phyloP scores from a whole-genome alignment of 2,888 invertebrate species.

The Volucella bombylans region DNA sequence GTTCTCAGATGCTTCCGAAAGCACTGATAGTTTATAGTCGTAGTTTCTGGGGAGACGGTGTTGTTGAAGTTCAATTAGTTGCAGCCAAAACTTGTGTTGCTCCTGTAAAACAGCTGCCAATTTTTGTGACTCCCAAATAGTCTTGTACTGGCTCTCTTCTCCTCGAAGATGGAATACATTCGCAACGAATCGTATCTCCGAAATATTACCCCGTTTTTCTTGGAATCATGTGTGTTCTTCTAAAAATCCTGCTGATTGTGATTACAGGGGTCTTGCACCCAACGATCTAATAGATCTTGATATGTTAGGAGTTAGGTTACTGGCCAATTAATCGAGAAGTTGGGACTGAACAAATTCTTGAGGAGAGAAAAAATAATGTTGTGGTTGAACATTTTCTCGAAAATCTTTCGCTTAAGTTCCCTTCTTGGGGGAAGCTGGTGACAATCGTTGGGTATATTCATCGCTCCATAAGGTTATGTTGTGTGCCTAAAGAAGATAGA shows the following conservation, averaged over 20 bases:
- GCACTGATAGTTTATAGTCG: too few relatives aligned
- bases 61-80: too few relatives aligned
- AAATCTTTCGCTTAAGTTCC: too few relatives aligned
- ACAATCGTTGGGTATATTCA: too few relatives aligned
- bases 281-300: constrained; percentile 21
- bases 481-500: too few relatives aligned
- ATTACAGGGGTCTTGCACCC: constrained; percentile 23
- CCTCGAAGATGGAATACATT: constrained; percentile 12
- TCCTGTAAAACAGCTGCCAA: too few relatives aligned
- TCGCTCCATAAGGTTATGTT: too few relatives aligned
- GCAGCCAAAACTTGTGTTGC: too few relatives aligned
- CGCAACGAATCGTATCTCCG: constrained; percentile 29
- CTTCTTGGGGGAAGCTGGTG: too few relatives aligned
- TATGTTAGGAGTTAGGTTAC: not conserved
- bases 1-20: too few relatives aligned
- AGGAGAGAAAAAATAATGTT: constrained; percentile 7
- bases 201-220: constrained; percentile 9
- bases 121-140: constrained; percentile 23
- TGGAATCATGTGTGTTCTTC: not conserved
- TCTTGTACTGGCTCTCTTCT: not conserved
- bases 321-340: constrained; percentile 21
- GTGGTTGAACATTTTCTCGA: too few relatives aligned
- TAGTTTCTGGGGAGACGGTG: too few relatives aligned
- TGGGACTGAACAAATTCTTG: constrained; percentile 5
- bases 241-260: constrained; percentile 34